These are phyloP conservation scores for Bostrychus sinensis DNA, from an alignment of 2,113 vertebrate genomes.

Conservation along the genomic window DNA sequence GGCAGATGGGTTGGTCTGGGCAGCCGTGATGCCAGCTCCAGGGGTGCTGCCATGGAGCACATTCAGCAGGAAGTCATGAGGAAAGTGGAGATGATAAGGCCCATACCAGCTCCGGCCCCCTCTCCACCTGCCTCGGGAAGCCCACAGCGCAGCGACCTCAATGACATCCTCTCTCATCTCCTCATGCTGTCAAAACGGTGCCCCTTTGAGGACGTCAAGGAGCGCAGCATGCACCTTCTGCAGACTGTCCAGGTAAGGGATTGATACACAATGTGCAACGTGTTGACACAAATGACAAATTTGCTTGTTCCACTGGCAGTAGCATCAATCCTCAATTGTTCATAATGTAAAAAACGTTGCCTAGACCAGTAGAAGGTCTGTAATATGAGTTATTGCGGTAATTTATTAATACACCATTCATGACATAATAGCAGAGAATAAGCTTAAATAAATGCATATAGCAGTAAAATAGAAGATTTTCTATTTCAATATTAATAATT, in stretches of 20 bases:
- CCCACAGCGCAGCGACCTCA: slow-evolving; percentile 78
- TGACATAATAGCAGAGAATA: no score
- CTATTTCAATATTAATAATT: no score
- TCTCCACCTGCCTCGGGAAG: slow-evolving; percentile 26
- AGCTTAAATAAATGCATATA: no score
- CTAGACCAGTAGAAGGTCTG: neutral
- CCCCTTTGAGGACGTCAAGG: slow-evolving; percentile 88
- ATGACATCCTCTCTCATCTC: slow-evolving; percentile 84
- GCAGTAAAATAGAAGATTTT: no score
- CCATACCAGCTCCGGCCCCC: slow-evolving; percentile 32
- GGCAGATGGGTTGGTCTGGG: slow-evolving; percentile 87
- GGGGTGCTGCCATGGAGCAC: slow-evolving; percentile 84
- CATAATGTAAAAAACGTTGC: slow-evolving; percentile 19
- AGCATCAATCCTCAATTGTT: slow-evolving; percentile 50
- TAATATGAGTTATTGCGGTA: neutral
- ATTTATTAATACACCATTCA: neutral
- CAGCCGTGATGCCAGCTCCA: slow-evolving; percentile 81
- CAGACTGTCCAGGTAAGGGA: slow-evolving; percentile 85
- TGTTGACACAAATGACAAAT: neutral
- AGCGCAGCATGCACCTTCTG: slow-evolving; percentile 83
- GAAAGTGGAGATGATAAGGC: slow-evolving; percentile 77
- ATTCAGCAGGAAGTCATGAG: slow-evolving; percentile 84
- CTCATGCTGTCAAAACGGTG: slow-evolving; percentile 93
- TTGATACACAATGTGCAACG: neutral
- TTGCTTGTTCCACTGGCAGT: slow-evolving; percentile 36